Conservation (phyloP, 2,797 vertebrate genomes). For the Galagoides demidoff region DNA sequence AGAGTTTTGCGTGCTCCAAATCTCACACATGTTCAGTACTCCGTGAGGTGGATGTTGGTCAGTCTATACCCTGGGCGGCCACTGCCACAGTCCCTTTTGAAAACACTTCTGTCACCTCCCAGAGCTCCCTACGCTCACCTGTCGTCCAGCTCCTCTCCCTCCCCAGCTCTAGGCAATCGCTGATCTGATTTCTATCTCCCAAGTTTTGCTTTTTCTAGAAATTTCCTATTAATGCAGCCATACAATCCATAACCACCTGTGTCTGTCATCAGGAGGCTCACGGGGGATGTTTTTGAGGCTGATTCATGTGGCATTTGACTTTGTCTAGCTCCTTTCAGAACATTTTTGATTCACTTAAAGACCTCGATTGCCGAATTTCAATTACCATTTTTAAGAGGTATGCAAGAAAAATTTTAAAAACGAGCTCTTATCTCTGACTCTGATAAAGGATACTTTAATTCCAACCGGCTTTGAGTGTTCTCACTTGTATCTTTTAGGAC, state of each 20-base stretch:
- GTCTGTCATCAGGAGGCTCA: neutral
- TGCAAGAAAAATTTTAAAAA: neutral
- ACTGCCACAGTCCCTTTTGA: rapidly evolving
- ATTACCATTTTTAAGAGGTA: neutral
- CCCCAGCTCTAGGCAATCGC: neutral
- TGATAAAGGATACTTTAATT: neutral
- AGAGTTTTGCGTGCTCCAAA: neutral
- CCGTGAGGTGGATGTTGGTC: rapidly evolving
- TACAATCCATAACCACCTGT: too few relatives aligned
- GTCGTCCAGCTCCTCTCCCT: neutral
- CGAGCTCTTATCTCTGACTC: neutral
- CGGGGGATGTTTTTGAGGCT: neutral
- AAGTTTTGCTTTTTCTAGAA: neutral
- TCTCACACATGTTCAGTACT: rapidly evolving
- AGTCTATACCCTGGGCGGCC: rapidly evolving
- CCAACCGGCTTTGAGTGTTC: neutral
- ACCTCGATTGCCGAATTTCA: neutral
- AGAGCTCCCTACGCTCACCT: neutral
- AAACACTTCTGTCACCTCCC: rapidly evolving
- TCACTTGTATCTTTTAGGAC: neutral
- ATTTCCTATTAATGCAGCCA: neutral
- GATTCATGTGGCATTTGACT: neutral
- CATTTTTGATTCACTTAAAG: neutral
- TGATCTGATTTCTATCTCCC: neutral
- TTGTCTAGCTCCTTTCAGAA: neutral